Base-by-base conservation (phyloP, 1,140 invertebrate species). In the Drosophila sulfurigaster region DNA sequence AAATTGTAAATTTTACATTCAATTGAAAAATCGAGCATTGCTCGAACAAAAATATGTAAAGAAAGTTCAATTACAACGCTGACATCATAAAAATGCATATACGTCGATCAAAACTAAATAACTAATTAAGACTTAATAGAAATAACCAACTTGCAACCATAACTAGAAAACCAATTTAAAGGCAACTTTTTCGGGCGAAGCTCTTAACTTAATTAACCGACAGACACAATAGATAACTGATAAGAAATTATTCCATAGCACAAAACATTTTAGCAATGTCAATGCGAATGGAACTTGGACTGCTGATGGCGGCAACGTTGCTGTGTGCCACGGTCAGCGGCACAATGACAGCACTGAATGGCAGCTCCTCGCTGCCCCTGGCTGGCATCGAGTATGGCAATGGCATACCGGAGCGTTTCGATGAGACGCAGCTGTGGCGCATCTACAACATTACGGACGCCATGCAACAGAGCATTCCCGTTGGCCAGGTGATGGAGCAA, bases 401-500 rank as follows among this genome's bases (percentile, higher is more conserved):
- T 59, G 82, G 77, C 10, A 83, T 88, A 11, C 83, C 87, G 1
- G 93, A 94, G 49, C 93, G 93, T 25, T 94, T 93, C 70, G 92
- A 93, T 41, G 94, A 94, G 32, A 93, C 93, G 38, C 94, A 95
- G 83, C 73, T 95, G 25, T 94, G 94, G 94, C 93, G 94, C 69
- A 93, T 94, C 10, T 81, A 92, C 64, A 92, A 92, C 73, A 89
- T 91, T 11, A 90, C 88, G 5, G 81, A 86, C 51, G 75, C 77
- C 4, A 74, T 91, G 81, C 75, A 67, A 7, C 70, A 70, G 28
- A 65, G 48, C 6, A 63, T 91, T 66, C 85, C 85, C 25, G 70
- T 92, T 7, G 63, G 79, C 13, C 71, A 91, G 56, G 57, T 81
- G 46, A 66, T 92, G 46, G 91, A 92, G 60, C 78, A 83, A 11